Base-by-base conservation (phyloP, 2,113 vertebrate species). In the Nannobrachium achirus region DNA sequence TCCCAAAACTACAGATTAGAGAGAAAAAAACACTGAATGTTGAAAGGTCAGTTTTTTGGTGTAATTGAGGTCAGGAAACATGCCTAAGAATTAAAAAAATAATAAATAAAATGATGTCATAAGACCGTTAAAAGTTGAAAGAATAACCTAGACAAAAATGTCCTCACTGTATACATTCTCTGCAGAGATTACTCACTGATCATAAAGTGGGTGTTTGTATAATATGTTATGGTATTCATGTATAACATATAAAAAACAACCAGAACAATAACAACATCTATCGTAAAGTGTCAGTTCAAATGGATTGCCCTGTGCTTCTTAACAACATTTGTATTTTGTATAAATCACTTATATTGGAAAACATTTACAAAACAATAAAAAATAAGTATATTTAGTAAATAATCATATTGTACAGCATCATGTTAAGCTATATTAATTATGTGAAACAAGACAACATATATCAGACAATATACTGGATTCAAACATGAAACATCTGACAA, bases 151-250 rank as follows among this genome's bases (percentile, higher is more conserved):
- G 52, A 79, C 58, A 50, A 76, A 55, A 65, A 42, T 8, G 52
- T 75, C 68, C 64, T 69, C n/a, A 61, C 65, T 73, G 61, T 75
- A 69, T 83, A 88, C 86, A 88, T 86, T 89, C 84, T 76, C 64
- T 71, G 77, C 61, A 85, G 55, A 79, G 73, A 80, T 56, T 42
- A 65, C 78, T 78, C 66, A 66, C 61, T 50, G 25, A 66, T 77
- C 65, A 58, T 38, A 38, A 62, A n/a, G 13, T 45, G 39, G 55
- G 39, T 39, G 57, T 69, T 59, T 16, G 45, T 18, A 9, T 25
- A 11, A 13, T 51, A 58, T 39, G 51, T 14, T 0, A 39, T 59
- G 25, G n/a, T 55, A 18, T 63, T 69, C 63, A 74, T 82, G 76
- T 66, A 80, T 73, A 79, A 67, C 56, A 39, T 11, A 2, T 39